phyloP scores from a whole-genome alignment of 2,888 invertebrate species.

The Agrochola macilenta region DNA sequence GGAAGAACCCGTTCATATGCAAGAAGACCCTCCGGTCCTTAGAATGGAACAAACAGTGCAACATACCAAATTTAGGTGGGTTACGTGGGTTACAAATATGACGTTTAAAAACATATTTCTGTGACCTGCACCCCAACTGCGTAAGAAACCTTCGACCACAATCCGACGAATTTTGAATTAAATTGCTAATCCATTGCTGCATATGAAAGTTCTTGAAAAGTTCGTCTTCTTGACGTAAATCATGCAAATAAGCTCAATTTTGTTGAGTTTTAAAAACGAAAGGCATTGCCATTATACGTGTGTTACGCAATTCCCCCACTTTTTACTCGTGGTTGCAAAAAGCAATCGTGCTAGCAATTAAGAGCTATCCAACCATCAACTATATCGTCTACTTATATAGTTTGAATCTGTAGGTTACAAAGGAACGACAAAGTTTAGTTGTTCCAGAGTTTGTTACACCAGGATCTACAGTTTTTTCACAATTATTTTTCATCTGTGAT shows the following conservation, averaged over 20 bases:
- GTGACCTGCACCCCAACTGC: background rate
- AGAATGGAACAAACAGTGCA: constrained; percentile 80
- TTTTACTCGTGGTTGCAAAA: too few species aligned
- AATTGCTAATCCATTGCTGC: too few species aligned
- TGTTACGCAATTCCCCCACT: too few species aligned
- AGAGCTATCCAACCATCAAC: too few species aligned
- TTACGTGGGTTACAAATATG: background rate
- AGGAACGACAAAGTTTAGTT: too few species aligned
- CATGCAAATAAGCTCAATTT: background rate
- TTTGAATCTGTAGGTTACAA: too few species aligned
- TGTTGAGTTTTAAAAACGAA: too few species aligned
- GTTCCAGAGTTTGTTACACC: too few species aligned
- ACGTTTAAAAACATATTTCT: background rate
- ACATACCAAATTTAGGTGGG: constrained; percentile 78
- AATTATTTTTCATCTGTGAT: too few species aligned
- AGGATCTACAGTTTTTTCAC: too few species aligned
- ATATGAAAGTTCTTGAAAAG: background rate
- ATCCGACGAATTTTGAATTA: background rate
- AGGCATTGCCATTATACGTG: too few species aligned
- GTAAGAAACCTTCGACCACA: background rate
- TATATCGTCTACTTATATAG: too few species aligned
- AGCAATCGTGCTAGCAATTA: background rate
- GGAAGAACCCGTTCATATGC: constrained; percentile 79
- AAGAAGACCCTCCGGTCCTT: constrained; percentile 77
- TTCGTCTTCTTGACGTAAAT: background rate